phyloP scores from a whole-genome alignment of 2,888 invertebrate species.

The Tetropium fuscum region DNA sequence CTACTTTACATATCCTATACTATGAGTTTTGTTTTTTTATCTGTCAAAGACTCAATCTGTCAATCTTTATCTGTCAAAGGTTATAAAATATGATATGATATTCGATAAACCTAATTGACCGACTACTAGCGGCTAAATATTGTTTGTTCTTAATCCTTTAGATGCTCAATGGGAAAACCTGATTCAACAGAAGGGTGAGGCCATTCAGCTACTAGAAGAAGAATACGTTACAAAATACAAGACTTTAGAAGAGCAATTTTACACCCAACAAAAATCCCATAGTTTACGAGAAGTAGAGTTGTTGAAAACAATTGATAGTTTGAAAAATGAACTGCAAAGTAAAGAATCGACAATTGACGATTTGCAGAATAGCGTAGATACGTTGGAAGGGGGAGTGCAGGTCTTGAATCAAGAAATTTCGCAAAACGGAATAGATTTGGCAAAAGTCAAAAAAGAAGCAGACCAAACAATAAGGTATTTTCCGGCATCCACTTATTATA shows the following conservation, averaged over 20 bases:
- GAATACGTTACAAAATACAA: constrained; percentile 70
- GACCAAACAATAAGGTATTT: constrained; percentile 67
- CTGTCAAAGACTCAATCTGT: no score
- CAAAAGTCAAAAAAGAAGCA: constrained; percentile 58
- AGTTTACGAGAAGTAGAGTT: constrained; percentile 62
- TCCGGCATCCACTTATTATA: no score
- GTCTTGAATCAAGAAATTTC: constrained; percentile 65
- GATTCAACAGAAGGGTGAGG: constrained; percentile 73
- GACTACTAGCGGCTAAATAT: no score
- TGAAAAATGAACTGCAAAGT: constrained; percentile 62
- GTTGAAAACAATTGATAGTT: constrained; percentile 62
- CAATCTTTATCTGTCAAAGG: no score
- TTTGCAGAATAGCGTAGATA: constrained; percentile 65
- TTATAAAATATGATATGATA: no score
- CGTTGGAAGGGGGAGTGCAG: constrained; percentile 65
- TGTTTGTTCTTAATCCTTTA: constrained; percentile 52
- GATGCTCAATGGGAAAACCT: constrained; percentile 76
- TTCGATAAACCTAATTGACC: no score
- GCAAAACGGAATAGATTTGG: constrained; percentile 59
- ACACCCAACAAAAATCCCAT: constrained; percentile 63
- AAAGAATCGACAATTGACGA: constrained; percentile 63
- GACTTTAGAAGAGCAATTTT: constrained; percentile 65
- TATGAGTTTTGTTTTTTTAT: no score
- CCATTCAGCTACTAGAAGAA: constrained; percentile 71
- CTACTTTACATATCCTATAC: no score